A percentile compares a stretch with the other conserved stretches of the same genome.
Conservation (phyloP, 1,140 invertebrate species). For the Zophobas atratus region DNA sequence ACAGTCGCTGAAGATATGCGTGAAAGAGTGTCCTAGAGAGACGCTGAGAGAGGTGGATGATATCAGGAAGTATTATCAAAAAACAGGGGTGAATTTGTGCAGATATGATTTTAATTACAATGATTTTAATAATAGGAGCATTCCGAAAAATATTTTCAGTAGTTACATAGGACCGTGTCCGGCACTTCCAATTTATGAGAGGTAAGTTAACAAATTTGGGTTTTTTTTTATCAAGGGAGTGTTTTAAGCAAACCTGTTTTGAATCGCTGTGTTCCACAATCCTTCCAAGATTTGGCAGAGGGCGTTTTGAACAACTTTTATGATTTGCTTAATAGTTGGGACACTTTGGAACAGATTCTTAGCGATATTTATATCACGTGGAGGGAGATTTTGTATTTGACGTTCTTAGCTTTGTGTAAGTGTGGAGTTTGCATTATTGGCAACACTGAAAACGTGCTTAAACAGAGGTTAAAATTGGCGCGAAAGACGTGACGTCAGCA, state of each 20-base stretch:
- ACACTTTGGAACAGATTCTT: slow-evolving; percentile 89
- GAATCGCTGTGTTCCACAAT: slow-evolving; percentile 89
- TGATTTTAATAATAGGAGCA: slow-evolving; percentile 61
- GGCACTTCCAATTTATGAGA: slow-evolving; percentile 79
- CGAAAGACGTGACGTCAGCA: no score
- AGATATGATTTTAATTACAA: slow-evolving; percentile 79
- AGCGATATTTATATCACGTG: slow-evolving; percentile 91
- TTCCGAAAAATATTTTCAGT: slow-evolving; percentile 68
- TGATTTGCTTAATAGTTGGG: slow-evolving; percentile 88
- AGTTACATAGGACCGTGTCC: slow-evolving; percentile 82
- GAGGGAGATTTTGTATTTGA: slow-evolving; percentile 87
- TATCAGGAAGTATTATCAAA: slow-evolving; percentile 81
- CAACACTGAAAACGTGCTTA: no score
- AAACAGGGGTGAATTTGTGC: slow-evolving; percentile 83
- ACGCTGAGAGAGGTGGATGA: slow-evolving; percentile 78
- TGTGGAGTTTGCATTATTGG: slow-evolving; percentile 51
- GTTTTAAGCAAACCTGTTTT: slow-evolving; percentile 79
- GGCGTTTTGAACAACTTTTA: slow-evolving; percentile 81
- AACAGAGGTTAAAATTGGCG: no score
- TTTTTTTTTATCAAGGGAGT: slow-evolving; percentile 15
- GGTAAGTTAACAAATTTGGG: slow-evolving; percentile 61
- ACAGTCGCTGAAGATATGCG: slow-evolving; percentile 89
- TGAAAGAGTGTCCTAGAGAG: slow-evolving; percentile 86
- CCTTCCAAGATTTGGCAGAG: slow-evolving; percentile 73
- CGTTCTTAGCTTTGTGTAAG: slow-evolving; percentile 86